Conservation (phyloP, 2,797 vertebrate genomes). For the Squalus acanthias region DNA sequence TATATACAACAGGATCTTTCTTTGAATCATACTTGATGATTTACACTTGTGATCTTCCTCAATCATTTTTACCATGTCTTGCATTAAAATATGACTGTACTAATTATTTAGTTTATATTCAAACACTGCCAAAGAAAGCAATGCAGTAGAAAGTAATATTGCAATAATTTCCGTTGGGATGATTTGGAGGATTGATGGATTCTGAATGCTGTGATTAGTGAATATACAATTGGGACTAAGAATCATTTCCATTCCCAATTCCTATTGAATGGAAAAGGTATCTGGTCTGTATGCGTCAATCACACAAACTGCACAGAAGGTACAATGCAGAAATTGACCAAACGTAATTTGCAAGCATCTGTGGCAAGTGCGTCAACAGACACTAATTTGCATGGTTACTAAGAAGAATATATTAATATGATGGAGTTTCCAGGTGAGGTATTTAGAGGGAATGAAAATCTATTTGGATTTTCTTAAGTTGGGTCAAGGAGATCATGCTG, state of each 20-base stretch:
- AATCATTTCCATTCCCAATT: constrained; percentile 47
- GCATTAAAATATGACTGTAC: neutral
- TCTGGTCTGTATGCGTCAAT: constrained; percentile 49
- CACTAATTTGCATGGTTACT: constrained; percentile 49
- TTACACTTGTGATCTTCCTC: neutral
- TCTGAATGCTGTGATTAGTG: constrained; percentile 46
- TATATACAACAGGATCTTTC: neutral
- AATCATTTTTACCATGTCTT: neutral
- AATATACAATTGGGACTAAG: constrained; percentile 45
- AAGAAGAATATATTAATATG: constrained; percentile 44
- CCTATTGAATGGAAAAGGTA: constrained; percentile 45
- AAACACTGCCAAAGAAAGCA: constrained; percentile 44
- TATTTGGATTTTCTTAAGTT: neutral
- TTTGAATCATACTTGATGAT: neutral
- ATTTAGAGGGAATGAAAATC: neutral
- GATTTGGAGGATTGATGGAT: constrained; percentile 46
- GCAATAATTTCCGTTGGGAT: constrained; percentile 46
- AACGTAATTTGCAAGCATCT: constrained; percentile 48
- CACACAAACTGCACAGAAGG: constrained; percentile 41
- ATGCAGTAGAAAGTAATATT: constrained; percentile 44
- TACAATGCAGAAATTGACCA: constrained; percentile 48
- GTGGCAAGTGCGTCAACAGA: constrained; percentile 46
- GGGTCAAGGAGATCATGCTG: neutral
- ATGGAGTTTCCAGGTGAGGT: constrained; percentile 2
- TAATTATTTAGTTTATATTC: constrained; percentile 50